A percentile compares a stretch with the other conserved stretches of the same genome.
phyloP scores from a whole-genome alignment of 2,888 invertebrate genomes.

The Macaria notata region DNA sequence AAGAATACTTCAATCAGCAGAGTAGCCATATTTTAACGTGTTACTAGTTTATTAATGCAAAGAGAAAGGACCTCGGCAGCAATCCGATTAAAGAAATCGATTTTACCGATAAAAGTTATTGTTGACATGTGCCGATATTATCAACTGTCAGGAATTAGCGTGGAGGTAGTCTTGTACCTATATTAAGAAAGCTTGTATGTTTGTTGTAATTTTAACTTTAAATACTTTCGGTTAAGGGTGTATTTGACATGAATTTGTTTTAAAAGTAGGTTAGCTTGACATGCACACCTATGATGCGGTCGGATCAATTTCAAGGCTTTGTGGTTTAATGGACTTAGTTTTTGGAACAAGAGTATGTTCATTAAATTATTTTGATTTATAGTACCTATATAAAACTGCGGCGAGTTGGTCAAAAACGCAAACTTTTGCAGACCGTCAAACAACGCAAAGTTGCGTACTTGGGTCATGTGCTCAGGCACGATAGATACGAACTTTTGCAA shows the following conservation, averaged over 20 bases:
- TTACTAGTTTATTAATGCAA: too few species aligned
- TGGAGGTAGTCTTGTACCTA: constrained; percentile 31
- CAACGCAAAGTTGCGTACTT: too few species aligned
- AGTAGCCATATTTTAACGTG: too few species aligned
- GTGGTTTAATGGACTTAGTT: constrained; percentile 58
- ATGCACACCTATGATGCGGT: constrained; percentile 66
- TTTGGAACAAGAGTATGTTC: constrained; percentile 40
- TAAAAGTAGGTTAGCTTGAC: constrained; percentile 63
- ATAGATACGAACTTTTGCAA: too few species aligned
- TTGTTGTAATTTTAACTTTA: constrained; percentile 30
- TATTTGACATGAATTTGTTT: constrained; percentile 30
- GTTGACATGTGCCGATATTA: constrained; percentile 51
- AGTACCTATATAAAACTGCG: too few species aligned
- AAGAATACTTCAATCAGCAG: too few species aligned
- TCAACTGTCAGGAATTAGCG: constrained; percentile 40
- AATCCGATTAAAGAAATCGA: constrained; percentile 4
- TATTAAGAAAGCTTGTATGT: constrained; percentile 12
- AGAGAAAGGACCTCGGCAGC: too few species aligned
- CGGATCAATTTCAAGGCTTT: constrained; percentile 73
- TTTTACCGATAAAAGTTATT: constrained; percentile 38
- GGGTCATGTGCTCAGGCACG: too few species aligned
- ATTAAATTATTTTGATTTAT: neutral
- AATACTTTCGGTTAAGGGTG: constrained; percentile 18
- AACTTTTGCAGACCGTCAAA: too few species aligned
- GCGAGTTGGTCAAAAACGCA: too few species aligned